Evolutionary conservation across 1,140 invertebrate species (phyloP).

Genomic region (Heliconius hermathena): DNA sequence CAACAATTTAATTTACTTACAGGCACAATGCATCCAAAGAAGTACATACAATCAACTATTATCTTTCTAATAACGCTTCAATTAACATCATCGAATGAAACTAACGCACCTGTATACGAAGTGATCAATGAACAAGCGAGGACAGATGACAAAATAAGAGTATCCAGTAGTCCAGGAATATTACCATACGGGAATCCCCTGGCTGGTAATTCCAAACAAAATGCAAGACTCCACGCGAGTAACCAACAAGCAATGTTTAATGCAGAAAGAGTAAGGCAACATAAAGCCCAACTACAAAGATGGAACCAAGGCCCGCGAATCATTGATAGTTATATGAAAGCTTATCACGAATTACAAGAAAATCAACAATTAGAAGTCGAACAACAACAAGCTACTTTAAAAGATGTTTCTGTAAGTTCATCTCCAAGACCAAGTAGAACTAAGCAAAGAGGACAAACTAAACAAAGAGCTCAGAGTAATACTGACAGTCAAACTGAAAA

Average conservation of each 20-base stretch:
- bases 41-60: constrained; percentile 25
- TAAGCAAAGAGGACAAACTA: constrained; percentile 37
- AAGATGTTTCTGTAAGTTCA: constrained; percentile 42
- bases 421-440: not conserved
- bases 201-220: constrained; percentile 66
- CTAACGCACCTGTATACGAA: constrained; percentile 64
- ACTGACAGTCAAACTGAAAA: constrained; percentile 19
- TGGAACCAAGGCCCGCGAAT: constrained; percentile 57
- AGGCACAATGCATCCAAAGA: constrained; percentile 56
- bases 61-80: constrained; percentile 53
- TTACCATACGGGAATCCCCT: constrained; percentile 72
- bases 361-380: constrained; percentile 72
- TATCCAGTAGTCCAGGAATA: constrained; percentile 39
- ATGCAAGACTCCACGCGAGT: constrained; percentile 64
- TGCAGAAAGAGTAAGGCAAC: constrained; percentile 69
- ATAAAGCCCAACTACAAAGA: constrained; percentile 70
- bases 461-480: constrained; percentile 28
- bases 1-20: constrained; percentile 43
- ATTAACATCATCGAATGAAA: constrained; percentile 50
- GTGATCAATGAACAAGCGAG: constrained; percentile 70
- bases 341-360: constrained; percentile 76
- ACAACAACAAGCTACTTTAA: constrained; percentile 61
- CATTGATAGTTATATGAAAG: constrained; percentile 75
- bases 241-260: constrained; percentile 79
- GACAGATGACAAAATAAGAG: constrained; percentile 57